A percentile compares a stretch with the other conserved stretches of the same genome.
phyloP scores from a whole-genome alignment of 2,113 vertebrate species.

The Sorex fumeus region DNA sequence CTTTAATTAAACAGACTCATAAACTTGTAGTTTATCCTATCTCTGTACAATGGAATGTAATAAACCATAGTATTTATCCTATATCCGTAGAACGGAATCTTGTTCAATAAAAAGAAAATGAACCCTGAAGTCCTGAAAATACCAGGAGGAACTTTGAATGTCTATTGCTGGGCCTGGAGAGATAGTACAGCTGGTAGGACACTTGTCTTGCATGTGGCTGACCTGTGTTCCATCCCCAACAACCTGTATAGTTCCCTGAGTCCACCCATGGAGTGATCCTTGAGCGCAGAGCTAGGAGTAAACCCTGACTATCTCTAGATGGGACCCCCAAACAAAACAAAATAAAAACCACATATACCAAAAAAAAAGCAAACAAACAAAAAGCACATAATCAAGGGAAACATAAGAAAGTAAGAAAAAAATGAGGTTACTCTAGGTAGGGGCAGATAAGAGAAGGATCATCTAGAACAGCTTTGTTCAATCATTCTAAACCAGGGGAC shows the following conservation, averaged over 20 bases:
- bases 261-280: no score
- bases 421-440: background rate
- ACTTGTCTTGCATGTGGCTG: no score
- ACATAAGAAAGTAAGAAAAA: background rate
- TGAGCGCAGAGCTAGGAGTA: no score
- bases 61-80: background rate
- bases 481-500: no score
- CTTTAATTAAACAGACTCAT: background rate
- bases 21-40: background rate
- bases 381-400: no score
- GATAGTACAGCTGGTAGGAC: no score
- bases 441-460: background rate
- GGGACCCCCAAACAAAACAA: no score
- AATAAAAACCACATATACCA: no score
- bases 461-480: background rate
- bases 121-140: background rate
- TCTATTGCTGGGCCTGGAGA: background rate
- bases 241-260: no score
- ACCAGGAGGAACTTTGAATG: background rate
- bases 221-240: no score
- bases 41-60: background rate
- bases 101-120: conserved; percentile 9
- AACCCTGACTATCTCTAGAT: no score
- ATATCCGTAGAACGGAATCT: background rate
- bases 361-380: no score